These are phyloP conservation scores for Bombyx mandarina DNA, from an alignment of 1,140 invertebrate species.

Conservation along the genomic window DNA sequence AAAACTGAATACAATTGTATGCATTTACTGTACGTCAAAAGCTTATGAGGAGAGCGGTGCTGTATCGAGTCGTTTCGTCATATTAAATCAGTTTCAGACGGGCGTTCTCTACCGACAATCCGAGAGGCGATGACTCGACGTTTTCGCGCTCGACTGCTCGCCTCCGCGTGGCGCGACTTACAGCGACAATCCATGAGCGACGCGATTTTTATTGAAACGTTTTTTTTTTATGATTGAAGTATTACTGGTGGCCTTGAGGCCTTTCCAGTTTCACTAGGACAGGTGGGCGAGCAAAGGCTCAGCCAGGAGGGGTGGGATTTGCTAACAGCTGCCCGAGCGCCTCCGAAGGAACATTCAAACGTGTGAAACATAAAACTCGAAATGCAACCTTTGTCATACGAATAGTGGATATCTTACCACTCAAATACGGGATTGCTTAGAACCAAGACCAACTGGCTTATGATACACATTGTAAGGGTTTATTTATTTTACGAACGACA, in stretches of 20 bases:
- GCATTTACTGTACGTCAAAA: too few species aligned
- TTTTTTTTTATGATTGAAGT: not conserved
- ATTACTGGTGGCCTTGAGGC: too few species aligned
- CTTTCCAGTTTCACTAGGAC: too few species aligned
- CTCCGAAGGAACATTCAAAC: too few species aligned
- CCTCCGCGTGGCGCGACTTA: slow-evolving; percentile 8
- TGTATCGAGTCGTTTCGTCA: slow-evolving; percentile 11
- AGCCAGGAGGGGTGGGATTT: too few species aligned
- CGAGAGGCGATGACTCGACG: slow-evolving; percentile 42
- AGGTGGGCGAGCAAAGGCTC: too few species aligned
- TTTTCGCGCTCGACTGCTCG: slow-evolving; percentile 37
- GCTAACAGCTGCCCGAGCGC: too few species aligned
- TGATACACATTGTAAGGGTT: too few species aligned
- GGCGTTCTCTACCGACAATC: slow-evolving; percentile 29
- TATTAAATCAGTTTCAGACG: slow-evolving; percentile 34
- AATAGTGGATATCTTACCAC: not conserved
- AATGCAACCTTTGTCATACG: not conserved
- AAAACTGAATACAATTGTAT: too few species aligned
- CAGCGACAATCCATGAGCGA: slow-evolving; percentile 8
- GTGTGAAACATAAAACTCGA: not conserved
- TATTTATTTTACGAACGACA: too few species aligned
- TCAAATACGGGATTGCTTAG: too few species aligned
- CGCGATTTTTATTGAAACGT: not conserved
- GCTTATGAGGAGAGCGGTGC: not conserved
- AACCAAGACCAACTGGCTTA: too few species aligned